Base-by-base conservation (phyloP, 2,888 invertebrate species). In the Temnothorax rugatulus region DNA sequence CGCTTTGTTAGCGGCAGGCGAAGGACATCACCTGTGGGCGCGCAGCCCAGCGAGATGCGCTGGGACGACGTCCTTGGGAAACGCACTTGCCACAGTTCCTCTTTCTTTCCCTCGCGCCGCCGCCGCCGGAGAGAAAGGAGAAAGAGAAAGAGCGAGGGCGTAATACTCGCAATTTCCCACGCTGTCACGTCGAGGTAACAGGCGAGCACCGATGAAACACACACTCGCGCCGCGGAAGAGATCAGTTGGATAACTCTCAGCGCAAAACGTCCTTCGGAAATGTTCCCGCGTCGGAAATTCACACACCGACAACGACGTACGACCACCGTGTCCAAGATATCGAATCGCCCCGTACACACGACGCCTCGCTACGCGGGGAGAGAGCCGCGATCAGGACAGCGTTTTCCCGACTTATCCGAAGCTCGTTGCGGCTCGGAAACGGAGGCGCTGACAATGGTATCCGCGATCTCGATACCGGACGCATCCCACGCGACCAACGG, bases 401-500 rank as follows among this genome's bases (percentile, higher is more conserved):
- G 61, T 61, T 64, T 64, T 64, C n/a, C 44, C n/a, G 29, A 63
- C 29, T 64, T 50, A 34, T 50, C 54, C 59, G 29, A 18, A 61
- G 74, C 8, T 73, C 25, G 47, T 4, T 25, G 64, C 47, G 57
- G 38, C 18, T 57, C 54, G 57, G 47, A 74, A 47, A 41, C 59
- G 54, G 38, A 74, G 54, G 41, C 59, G 54, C 63, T 61, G 57
- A 59, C 75, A 61, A 57, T 52, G 82, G 47, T 73, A 84, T 82
- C 83, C 71, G 47, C 50, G 59, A 61, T 88, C 83, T 83, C 61
- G 84, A 63, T 75, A 75, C 66, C 61, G 66, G 68, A 68, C 57
- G 86, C 54, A 68, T 85, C 66, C 75, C 85, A 85, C 77, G 83
- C 83, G 73, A 82, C 73, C 82, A 69, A 76, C 63, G 73, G 71